These are phyloP conservation scores for Falco biarmicus DNA, from an alignment of 2,797 vertebrate species.

Conservation along the genomic window DNA sequence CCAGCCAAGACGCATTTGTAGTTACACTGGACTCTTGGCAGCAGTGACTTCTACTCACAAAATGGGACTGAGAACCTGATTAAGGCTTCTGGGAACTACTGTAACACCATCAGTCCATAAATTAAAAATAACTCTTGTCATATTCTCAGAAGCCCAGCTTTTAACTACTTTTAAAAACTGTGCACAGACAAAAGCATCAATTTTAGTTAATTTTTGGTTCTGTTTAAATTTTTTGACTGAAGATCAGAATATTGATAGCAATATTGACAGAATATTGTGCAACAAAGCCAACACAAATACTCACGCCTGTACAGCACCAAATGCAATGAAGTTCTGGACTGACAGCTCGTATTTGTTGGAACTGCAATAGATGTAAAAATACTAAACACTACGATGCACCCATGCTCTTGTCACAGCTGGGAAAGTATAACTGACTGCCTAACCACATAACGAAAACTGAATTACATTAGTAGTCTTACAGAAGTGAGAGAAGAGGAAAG, in stretches of 20 bases:
- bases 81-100: background rate
- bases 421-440: background rate
- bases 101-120: background rate
- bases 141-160: background rate
- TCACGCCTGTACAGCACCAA: background rate
- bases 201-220: rapidly evolving
- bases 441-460: background rate
- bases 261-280: background rate
- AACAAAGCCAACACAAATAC: background rate
- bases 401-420: background rate
- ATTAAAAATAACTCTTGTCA: background rate
- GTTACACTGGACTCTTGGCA: background rate
- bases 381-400: background rate
- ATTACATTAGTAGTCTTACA: too few species aligned
- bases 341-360: background rate
- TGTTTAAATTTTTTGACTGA: background rate
- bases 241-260: background rate
- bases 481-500: background rate
- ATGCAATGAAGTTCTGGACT: background rate
- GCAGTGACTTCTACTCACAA: background rate
- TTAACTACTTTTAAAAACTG: background rate
- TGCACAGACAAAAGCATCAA: background rate
- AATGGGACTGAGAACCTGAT: background rate
- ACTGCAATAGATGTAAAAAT: background rate
- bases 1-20: background rate